Evolutionary conservation across 2,797 vertebrate species (phyloP), one percentile per base, ranked within the genome.

Genomic region (Ctenopoma kingsleyae): DNA sequence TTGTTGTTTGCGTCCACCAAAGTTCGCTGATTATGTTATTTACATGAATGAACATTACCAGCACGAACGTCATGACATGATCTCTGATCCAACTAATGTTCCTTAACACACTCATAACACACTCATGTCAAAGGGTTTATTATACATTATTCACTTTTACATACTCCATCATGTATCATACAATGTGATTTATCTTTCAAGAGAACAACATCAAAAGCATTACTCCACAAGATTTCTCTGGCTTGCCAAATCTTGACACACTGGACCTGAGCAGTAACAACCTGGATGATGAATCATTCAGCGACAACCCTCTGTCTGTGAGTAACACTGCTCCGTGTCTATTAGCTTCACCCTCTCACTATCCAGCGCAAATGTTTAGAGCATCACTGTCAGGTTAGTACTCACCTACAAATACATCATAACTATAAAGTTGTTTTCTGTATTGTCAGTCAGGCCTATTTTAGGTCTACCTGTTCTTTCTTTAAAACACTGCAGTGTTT

Each of bases 191-290:
- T 73, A 15, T 65, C 13, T 67, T 73, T 55, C 6, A 66, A 96
- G 95, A 93, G 47, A 96, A 96, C 56, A 90, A 94, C 82, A 93
- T 95, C 55, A 83, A 84, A 59, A 81, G 52, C 58, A 81, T 96
- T 54, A 27, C 85, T 0, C 68, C 80, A 3, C 73, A 76, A 20
- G 69, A 64, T 9, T 93, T 97, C 83, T 84, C 87, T 3, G 94
- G 91, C 6, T 78, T 96, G 15, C 91, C 81, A 0, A 90, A 91
- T 57, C 84, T 97, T 69, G 90, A 95, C 69, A 81, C 89, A 8
- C 74, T 97, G 80, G 94, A 96, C 80, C 90, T 96, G 74, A 96
- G 95, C 85, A 89, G 91, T 58, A 97, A 96, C 89, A 62, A 84
- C 23, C 87, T 96, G 74, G 87, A 89, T 0, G 92, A 94, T 36